A percentile compares a stretch with the other conserved stretches of the same genome.
Conservation (phyloP, 2,113 vertebrate species). For the Apeltes quadracus region DNA sequence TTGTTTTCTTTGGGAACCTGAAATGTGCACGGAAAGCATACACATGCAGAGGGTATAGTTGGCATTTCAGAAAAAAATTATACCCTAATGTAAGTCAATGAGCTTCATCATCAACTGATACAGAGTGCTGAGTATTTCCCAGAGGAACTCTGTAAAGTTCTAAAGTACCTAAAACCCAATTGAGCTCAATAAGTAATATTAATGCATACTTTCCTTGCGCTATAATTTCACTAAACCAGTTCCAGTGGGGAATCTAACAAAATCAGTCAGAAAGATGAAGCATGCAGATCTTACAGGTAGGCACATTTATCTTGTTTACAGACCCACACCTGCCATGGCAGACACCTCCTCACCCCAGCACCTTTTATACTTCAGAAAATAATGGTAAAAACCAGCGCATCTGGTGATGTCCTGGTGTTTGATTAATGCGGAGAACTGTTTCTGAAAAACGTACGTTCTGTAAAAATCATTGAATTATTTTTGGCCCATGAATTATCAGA, state of each 20-base stretch:
- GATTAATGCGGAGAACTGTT: constrained; percentile 5
- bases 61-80: background rate
- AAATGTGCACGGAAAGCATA: too few relatives aligned
- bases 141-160: constrained; percentile 43
- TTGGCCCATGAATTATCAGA: background rate
- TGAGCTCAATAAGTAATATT: constrained; percentile 35
- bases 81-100: background rate
- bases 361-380: constrained; percentile 20
- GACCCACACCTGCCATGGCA: constrained; percentile 21
- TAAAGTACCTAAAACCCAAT: constrained; percentile 19
- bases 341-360: constrained; percentile 3
- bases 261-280: constrained; percentile 48
- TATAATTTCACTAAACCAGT: constrained; percentile 39
- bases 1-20: background rate
- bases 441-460: background rate
- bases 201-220: constrained; percentile 43
- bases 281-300: constrained; percentile 3
- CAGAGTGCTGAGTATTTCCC: constrained; percentile 15
- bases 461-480: background rate
- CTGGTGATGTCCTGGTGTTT: background rate
- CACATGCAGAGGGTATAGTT: background rate
- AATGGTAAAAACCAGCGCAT: constrained; percentile 3
- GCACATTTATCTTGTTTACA: constrained; percentile 49
- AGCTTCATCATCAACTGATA: constrained; percentile 24
- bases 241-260: constrained; percentile 40